Base-by-base conservation (phyloP, 2,113 vertebrate species). In the Pycnonotus jocosus region DNA sequence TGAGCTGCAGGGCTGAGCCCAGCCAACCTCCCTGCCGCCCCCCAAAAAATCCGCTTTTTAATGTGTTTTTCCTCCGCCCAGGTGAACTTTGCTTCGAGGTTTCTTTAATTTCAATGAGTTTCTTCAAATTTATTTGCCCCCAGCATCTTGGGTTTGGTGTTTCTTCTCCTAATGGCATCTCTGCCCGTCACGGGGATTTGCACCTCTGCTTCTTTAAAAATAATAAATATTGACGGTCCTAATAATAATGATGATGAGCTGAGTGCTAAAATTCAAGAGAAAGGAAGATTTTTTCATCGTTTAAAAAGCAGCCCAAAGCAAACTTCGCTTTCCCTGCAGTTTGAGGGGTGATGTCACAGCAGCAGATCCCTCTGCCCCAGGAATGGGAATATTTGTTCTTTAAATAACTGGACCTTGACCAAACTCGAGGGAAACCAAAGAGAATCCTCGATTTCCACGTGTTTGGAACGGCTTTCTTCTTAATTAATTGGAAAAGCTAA, bases 311-410 rank as follows among this genome's bases (percentile, higher is more conserved):
- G 15, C 22, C 2, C 30, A 28, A 28, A 24, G 11, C 56, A 53
- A 60, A 37, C 31, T 2, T 15, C 19, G 5, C 15, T 81, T 88
- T 66, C 20, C 12, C 79, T 51, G 79, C 68, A 20, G 47, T 51
- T 11, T 3, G 56, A 51, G 92, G 40, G 58, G 17, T 35, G 85
- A 76, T 68, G 56, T 83, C 86, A 62, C 6, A 3, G 51, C 86
- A 65, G 72, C 69, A 71, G 47, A 83, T 56, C 74, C 58, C 47
- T 66, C 86, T 50, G 5, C 58, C 90, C 76, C 56, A 57, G 72
- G 48, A 88, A 78, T 47, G 93, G 24, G 94, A 71, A 68, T 86
- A 86, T 92, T 93, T 96, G 51, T 65, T 83, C 92, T 81, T 88
- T 64, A 79, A 90, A 81, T 71, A 56, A 78, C 81, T 72, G 77